Evolutionary conservation across 2,888 invertebrate genomes (phyloP), one percentile per base, ranked within the genome.

Genomic region (Sacculina carcini): DNA sequence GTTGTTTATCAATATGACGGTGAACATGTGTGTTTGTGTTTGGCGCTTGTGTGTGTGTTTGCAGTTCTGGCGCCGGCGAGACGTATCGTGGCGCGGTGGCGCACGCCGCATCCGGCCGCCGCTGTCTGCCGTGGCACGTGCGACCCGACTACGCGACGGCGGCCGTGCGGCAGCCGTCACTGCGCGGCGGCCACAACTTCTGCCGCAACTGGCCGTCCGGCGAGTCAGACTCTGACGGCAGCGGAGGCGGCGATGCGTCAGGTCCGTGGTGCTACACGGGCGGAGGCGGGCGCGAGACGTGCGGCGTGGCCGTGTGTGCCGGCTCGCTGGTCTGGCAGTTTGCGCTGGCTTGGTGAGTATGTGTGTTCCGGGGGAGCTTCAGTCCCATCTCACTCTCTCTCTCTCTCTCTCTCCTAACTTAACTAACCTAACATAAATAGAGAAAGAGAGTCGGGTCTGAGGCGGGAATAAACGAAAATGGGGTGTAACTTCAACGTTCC

Each of bases 31-130:
- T n/a, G n/a, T n/a, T n/a, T n/a, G n/a, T n/a, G n/a, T n/a, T n/a
- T n/a, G n/a, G n/a, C n/a, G n/a, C n/a, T n/a, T n/a, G n/a, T n/a
- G n/a, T n/a, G n/a, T n/a, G n/a, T n/a, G n/a, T n/a, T n/a, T 96
- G 96, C 65, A 94, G 78, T 64, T 81, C 82, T 76, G 85, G 84
- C 42, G 77, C 75, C 60, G 92, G 90, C 3, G 73, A 73, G 56
- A 71, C 76, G 5, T 96, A 94, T 66, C 71, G 84, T 38, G 96
- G 96, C 1, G 62, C 62, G 3, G 64, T 63, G 14, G 63, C 64
- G 32, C 60, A 57, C 14, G 80, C 84, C 9, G 69, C 69, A 28
- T 75, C 77, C 50, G 85, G 69, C 3, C 59, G 61, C 29, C 58
- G 59, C 14, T 94, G 94, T 62, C 67, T 81, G 52, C 76, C 78